These are phyloP conservation scores for Phrynocephalus guinanensis DNA, from an alignment of 2,797 vertebrate genomes.

Conservation along the genomic window DNA sequence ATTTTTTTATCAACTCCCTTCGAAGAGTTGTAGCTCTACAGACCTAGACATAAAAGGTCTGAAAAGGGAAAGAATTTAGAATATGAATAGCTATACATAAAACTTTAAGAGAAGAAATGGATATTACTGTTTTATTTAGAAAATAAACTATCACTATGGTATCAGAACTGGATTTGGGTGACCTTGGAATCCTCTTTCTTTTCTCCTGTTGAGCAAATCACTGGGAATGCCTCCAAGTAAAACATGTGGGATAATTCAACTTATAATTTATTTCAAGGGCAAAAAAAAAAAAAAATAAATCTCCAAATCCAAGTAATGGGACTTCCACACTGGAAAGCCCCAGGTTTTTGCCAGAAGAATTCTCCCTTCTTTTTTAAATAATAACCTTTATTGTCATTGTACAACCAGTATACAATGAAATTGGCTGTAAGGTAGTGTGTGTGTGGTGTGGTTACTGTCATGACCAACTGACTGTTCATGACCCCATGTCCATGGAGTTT, in stretches of 20 bases:
- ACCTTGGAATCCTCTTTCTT: conserved; percentile 57
- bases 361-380: conserved; percentile 43
- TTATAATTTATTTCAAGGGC: conserved; percentile 46
- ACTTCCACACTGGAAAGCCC: conserved; percentile 62
- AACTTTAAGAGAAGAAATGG: conserved; percentile 46
- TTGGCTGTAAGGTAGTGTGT: conserved; percentile 50
- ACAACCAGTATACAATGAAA: too few relatives aligned
- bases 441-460: too few relatives aligned
- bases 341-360: conserved; percentile 54
- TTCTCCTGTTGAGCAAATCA: conserved; percentile 55
- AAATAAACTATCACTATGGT: conserved; percentile 49
- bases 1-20: not conserved
- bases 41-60: not conserved
- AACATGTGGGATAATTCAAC: conserved; percentile 53
- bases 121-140: conserved; percentile 46
- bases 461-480: too few relatives aligned
- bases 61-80: conserved; percentile 26
- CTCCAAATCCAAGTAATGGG: conserved; percentile 54
- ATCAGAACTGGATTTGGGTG: conserved; percentile 49
- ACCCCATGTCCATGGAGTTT: too few relatives aligned
- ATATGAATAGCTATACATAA: conserved; percentile 48
- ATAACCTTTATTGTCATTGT: too few relatives aligned
- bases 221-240: conserved; percentile 62
- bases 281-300: conserved; percentile 55
- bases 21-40: not conserved